phyloP scores from a whole-genome alignment of 1,140 invertebrate species.

The Hydropsyche tenuis region DNA sequence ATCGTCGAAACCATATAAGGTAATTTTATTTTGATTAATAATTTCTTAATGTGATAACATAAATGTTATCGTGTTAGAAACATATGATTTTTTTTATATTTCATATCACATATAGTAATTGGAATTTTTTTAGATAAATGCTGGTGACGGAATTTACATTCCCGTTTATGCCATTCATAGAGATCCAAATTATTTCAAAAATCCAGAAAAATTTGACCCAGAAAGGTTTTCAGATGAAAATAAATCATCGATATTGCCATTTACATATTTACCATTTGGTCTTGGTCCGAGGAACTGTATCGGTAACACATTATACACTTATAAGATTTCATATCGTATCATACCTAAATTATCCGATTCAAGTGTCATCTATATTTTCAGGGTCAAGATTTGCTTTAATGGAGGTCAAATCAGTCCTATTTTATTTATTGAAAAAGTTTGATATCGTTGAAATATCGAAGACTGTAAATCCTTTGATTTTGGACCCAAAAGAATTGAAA shows the following conservation, averaged over 20 bases:
- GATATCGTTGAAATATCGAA: neutral
- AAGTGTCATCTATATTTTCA: neutral
- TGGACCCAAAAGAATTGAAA: neutral
- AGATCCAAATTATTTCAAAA: slow-evolving; percentile 2
- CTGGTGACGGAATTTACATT: neutral
- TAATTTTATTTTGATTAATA: too few species aligned
- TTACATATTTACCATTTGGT: slow-evolving; percentile 3
- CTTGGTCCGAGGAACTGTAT: neutral
- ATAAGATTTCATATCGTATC: neutral
- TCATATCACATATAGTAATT: too few species aligned
- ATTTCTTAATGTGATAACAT: too few species aligned
- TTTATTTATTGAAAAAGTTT: neutral
- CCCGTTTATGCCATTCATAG: neutral
- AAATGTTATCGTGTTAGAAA: too few species aligned
- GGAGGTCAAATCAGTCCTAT: neutral
- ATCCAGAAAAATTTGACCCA: slow-evolving; percentile 7
- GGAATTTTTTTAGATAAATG: neutral
- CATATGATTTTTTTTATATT: too few species aligned
- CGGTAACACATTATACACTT: neutral
- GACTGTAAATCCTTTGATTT: neutral
- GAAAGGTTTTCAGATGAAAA: slow-evolving; percentile 7
- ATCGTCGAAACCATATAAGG: neutral
- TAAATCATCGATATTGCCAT: neutral
- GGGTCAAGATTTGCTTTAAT: neutral
- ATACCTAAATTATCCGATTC: too few species aligned